Percentiles rank a stretch among this genome's conserved stretches.
Evolutionary conservation across 2,888 invertebrate genomes (phyloP).

Genomic region (Gymnocheta viridis): DNA sequence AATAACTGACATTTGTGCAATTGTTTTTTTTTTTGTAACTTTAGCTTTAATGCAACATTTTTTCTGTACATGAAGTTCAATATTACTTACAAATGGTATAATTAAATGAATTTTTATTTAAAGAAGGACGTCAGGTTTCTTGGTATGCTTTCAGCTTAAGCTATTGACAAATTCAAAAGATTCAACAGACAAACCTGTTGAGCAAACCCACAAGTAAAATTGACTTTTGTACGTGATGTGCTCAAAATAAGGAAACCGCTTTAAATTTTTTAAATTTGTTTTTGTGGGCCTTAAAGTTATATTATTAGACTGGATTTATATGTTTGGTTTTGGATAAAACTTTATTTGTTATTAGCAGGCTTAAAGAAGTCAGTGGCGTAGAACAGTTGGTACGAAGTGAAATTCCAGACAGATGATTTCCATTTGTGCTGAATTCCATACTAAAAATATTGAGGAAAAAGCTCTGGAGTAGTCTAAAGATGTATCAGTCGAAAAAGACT

Average conservation of each 20-base stretch:
- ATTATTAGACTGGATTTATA: background rate
- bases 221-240: background rate
- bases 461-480: too few species aligned
- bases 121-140: slow-evolving; percentile 59
- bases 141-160: background rate
- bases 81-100: slow-evolving; percentile 62
- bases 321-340: too few species aligned
- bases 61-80: slow-evolving; percentile 62
- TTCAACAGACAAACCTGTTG: slow-evolving; percentile 43
- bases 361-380: too few species aligned
- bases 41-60: slow-evolving; percentile 29
- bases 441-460: too few species aligned
- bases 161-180: slow-evolving; percentile 15
- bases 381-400: too few species aligned
- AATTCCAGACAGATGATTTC: too few species aligned
- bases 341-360: too few species aligned
- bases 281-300: background rate
- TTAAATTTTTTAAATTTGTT: background rate
- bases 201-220: background rate
- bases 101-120: slow-evolving; percentile 59
- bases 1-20: slow-evolving; percentile 46
- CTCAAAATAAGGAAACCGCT: background rate
- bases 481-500: too few species aligned
- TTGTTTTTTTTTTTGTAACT: slow-evolving; percentile 28
- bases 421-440: too few species aligned